Evolutionary conservation across 1,140 invertebrate species (phyloP).

Genomic region (Xylocopa sonorina): DNA sequence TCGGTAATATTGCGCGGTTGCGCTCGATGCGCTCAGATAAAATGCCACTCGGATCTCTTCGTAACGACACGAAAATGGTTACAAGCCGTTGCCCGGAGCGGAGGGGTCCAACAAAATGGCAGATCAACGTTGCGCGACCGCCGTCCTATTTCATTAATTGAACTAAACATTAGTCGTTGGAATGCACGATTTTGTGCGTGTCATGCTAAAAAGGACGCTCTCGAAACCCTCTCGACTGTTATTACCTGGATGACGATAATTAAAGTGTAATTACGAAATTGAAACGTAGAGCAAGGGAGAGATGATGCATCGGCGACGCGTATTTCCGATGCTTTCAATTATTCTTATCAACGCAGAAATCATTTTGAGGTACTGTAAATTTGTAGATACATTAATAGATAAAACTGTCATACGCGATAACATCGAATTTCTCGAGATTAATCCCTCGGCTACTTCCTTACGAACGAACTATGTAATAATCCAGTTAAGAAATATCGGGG

Average conservation of each 20-base stretch:
- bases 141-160: background rate
- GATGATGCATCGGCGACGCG: too few species aligned
- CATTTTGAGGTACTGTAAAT: too few species aligned
- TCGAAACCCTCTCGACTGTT: background rate
- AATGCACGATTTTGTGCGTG: background rate
- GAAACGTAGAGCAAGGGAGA: too few species aligned
- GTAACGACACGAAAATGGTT: conserved; percentile 61
- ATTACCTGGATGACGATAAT: too few species aligned
- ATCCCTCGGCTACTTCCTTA: too few species aligned
- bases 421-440: too few species aligned
- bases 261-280: background rate
- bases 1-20: conserved; percentile 42
- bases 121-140: background rate
- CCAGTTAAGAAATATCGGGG: too few species aligned
- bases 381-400: too few species aligned
- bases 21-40: conserved; percentile 46
- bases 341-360: too few species aligned
- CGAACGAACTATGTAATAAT: too few species aligned
- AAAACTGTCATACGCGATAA: too few species aligned
- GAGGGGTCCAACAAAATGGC: background rate
- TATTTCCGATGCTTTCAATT: too few species aligned
- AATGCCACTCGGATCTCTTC: conserved; percentile 50
- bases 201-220: background rate
- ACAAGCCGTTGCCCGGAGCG: conserved; percentile 39
- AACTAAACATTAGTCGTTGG: background rate